Evolutionary conservation across 1,140 invertebrate genomes (phyloP).

Genomic region (Listronotus oregonensis): DNA sequence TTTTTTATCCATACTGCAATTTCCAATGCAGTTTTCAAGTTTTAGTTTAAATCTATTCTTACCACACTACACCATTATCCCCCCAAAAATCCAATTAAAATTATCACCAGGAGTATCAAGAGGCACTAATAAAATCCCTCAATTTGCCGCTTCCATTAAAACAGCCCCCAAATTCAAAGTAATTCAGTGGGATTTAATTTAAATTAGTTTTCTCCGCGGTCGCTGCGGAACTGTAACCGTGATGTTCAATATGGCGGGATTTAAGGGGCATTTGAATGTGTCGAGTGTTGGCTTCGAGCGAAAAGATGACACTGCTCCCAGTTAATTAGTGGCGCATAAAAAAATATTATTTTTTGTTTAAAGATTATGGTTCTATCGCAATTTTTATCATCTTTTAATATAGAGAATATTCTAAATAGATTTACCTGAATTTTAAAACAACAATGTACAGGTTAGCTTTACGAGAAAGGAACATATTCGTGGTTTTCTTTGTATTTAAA

Average conservation of each 20-base stretch:
- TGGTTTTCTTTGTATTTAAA: no score
- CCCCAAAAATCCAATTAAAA: conserved; percentile 30
- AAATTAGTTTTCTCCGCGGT: conserved; percentile 54
- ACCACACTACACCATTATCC: conserved; percentile 10
- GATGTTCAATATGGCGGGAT: conserved; percentile 37
- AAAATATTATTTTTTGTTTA: no score
- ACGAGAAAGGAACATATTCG: no score
- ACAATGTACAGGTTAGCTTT: no score
- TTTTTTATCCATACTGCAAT: no score
- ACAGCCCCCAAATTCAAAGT: conserved; percentile 40
- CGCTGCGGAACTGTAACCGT: conserved; percentile 47
- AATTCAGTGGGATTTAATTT: conserved; percentile 56
- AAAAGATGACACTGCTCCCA: background rate
- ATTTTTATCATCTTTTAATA: no score
- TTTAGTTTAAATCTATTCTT: no score
- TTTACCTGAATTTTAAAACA: no score
- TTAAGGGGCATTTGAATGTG: conserved; percentile 10
- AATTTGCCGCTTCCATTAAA: conserved; percentile 33
- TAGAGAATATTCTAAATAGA: no score
- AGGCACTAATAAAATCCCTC: conserved; percentile 33
- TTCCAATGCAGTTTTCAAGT: no score
- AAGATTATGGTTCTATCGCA: no score
- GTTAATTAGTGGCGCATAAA: no score
- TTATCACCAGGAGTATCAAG: conserved; percentile 31
- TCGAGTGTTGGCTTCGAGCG: background rate